phyloP scores from a whole-genome alignment of 2,797 vertebrate species.

The Parambassis ranga region DNA sequence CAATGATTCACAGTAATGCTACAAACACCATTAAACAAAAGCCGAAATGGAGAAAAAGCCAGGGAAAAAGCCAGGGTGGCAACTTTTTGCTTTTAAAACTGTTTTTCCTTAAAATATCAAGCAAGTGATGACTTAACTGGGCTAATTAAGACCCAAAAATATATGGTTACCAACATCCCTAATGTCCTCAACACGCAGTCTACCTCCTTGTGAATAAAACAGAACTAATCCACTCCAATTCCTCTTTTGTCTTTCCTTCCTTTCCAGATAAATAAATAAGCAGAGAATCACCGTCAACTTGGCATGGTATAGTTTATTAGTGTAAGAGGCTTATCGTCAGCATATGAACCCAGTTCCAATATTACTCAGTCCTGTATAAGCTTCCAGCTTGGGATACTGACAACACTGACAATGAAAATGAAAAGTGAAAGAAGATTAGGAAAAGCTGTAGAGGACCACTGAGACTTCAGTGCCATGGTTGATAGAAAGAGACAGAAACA shows the following conservation, averaged over 20 bases:
- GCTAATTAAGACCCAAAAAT: conserved; percentile 5
- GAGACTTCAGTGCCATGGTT: conserved; percentile 10
- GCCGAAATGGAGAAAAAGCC: too few species aligned
- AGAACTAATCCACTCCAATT: conserved; percentile 45
- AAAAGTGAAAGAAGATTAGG: conserved; percentile 58
- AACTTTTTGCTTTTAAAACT: not conserved
- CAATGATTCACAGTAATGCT: too few species aligned
- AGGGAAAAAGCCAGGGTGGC: too few species aligned
- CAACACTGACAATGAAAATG: conserved; percentile 49
- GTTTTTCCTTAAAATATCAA: not conserved
- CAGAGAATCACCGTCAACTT: conserved; percentile 50
- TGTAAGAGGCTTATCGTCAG: conserved; percentile 76
- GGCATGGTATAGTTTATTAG: conserved; percentile 64
- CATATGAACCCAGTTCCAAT: conserved; percentile 56
- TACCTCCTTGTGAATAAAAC: conserved; percentile 30
- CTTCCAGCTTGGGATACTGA: conserved; percentile 51
- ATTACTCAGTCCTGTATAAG: conserved; percentile 53
- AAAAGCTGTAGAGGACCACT: conserved; percentile 39
- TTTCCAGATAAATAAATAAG: conserved; percentile 49
- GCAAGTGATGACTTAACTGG: not conserved
- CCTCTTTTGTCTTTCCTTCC: conserved; percentile 45
- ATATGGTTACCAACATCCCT: conserved; percentile 10
- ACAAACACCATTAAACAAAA: too few species aligned
- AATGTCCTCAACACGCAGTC: conserved; percentile 28
- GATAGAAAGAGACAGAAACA: conserved; percentile 34